These are phyloP conservation scores for Drosophila paranaensis DNA, from an alignment of 2,888 invertebrate genomes.

Conservation along the genomic window DNA sequence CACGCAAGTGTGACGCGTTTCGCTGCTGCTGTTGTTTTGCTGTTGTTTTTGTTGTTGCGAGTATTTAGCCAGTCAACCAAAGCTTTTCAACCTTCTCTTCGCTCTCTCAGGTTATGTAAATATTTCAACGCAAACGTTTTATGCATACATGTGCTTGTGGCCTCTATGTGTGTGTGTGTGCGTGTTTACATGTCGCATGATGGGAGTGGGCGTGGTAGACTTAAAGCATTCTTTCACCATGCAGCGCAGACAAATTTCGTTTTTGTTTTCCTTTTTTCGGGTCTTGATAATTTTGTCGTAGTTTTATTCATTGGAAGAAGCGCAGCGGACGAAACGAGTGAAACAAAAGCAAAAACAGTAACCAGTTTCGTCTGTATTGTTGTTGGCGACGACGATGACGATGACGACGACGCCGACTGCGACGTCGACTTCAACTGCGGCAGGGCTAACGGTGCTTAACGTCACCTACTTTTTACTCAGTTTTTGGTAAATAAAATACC, in stretches of 20 bases:
- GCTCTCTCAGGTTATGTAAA: constrained; percentile 67
- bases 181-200: constrained; percentile 8
- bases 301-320: constrained; percentile 39
- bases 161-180: constrained; percentile 13
- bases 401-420: constrained; percentile 15
- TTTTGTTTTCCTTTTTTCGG: constrained; percentile 41
- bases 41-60: constrained; percentile 34
- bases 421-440: constrained; percentile 29
- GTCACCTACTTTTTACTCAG: constrained; percentile 76
- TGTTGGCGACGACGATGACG: constrained; percentile 24
- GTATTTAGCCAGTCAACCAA: constrained; percentile 69
- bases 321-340: constrained; percentile 40
- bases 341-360: constrained; percentile 53
- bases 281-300: constrained; percentile 35
- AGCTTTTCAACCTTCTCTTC: constrained; percentile 54
- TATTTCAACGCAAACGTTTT: constrained; percentile 20
- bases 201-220: constrained; percentile 56
- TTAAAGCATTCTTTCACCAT: constrained; percentile 54
- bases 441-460: constrained; percentile 74
- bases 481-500: constrained; percentile 60
- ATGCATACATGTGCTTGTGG: neutral
- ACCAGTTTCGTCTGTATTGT: constrained; percentile 57
- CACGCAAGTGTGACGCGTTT: constrained; percentile 75
- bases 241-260: constrained; percentile 46
- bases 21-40: constrained; percentile 26